Conservation (phyloP, 2,113 vertebrate species). For the Mustela nigripes region DNA sequence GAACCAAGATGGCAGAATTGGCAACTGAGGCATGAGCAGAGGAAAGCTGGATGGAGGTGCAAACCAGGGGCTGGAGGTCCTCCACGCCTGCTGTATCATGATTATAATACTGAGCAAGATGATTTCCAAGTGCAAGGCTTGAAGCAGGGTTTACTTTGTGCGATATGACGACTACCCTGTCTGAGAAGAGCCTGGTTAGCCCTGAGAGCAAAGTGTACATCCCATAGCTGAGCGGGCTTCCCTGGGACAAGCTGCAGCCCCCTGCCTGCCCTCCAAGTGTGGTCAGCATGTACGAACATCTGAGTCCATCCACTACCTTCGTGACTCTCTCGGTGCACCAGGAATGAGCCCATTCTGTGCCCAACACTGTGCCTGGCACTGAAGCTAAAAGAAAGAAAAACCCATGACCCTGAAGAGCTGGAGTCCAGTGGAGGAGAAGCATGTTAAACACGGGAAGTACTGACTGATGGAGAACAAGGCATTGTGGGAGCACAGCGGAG, state of each 20-base stretch:
- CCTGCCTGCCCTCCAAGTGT: background rate
- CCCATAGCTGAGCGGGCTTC: background rate
- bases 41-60: background rate
- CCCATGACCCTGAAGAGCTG: background rate
- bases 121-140: background rate
- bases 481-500: background rate
- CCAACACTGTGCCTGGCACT: background rate
- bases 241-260: background rate
- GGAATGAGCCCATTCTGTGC: background rate
- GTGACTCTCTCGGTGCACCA: accelerated
- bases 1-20: background rate
- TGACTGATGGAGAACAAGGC: background rate
- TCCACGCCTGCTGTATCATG: accelerated
- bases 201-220: background rate
- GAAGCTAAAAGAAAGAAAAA: background rate
- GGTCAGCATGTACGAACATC: too few species aligned
- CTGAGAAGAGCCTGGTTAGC: background rate
- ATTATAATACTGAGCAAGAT: background rate
- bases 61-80: too few species aligned
- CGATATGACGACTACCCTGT: background rate
- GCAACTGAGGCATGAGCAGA: background rate
- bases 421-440: background rate
- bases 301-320: background rate
- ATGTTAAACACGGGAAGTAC: accelerated
- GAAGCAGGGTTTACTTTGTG: background rate